Conservation (phyloP, 1,140 invertebrate genomes). For the Panagrolaimus sp. region DNA sequence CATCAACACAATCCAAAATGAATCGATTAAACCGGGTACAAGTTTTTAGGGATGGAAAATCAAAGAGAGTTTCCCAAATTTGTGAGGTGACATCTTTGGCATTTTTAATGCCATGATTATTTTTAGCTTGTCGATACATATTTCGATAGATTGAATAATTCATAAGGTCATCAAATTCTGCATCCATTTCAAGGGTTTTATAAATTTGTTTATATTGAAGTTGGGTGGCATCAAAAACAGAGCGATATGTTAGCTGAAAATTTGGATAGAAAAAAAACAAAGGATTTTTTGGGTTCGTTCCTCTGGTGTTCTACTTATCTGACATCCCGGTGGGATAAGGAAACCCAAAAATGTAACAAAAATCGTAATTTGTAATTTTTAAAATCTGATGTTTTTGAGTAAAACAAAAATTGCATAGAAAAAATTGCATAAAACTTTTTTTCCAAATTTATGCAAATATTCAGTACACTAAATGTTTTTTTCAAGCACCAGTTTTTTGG, state of each 20-base stretch:
- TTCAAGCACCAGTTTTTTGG: too few species aligned
- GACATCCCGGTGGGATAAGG: too few species aligned
- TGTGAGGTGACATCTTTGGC: constrained; percentile 67
- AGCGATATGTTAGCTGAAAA: not conserved
- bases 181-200: not conserved
- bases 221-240: constrained; percentile 10
- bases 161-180: constrained; percentile 11
- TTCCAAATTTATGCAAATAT: too few species aligned
- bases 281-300: too few species aligned
- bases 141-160: constrained; percentile 36
- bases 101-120: constrained; percentile 35
- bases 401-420: too few species aligned
- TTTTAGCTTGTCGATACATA: constrained; percentile 33
- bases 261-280: too few species aligned
- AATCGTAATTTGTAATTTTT: too few species aligned
- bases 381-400: too few species aligned
- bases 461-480: too few species aligned
- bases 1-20: constrained; percentile 66
- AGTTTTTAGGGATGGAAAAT: constrained; percentile 70
- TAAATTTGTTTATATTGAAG: constrained; percentile 9
- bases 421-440: too few species aligned
- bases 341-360: too few species aligned
- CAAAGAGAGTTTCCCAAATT: constrained; percentile 70
- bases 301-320: too few species aligned
- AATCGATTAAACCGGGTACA: constrained; percentile 68